Percentiles rank a stretch among this genome's conserved stretches.
Evolutionary conservation across 2,888 invertebrate genomes (phyloP).

Genomic region (Tipula vernalis): DNA sequence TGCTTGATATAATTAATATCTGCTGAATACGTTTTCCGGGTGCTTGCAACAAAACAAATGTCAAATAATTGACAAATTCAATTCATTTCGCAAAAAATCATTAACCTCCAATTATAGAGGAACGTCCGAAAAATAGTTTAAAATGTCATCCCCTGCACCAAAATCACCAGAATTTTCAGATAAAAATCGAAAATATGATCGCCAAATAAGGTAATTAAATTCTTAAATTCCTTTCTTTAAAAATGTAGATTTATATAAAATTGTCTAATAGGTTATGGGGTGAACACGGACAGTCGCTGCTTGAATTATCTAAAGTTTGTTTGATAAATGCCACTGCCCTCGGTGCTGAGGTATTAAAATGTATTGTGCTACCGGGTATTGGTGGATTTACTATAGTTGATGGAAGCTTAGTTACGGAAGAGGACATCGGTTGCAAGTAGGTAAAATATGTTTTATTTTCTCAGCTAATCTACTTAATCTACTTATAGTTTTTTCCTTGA

Average conservation of each 20-base stretch:
- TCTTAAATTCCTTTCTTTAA: not conserved
- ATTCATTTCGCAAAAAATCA: not conserved
- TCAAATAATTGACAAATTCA: not conserved
- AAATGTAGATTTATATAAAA: not conserved
- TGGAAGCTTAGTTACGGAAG: constrained; percentile 66
- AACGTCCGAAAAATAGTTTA: not conserved
- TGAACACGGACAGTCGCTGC: constrained; percentile 85
- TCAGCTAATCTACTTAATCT: not conserved
- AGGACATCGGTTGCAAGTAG: constrained; percentile 89
- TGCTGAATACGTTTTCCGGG: not conserved
- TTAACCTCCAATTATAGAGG: not conserved
- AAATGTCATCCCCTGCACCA: constrained; percentile 36
- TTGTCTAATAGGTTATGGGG: constrained; percentile 73
- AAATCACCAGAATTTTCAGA: constrained; percentile 56
- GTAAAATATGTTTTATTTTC: constrained; percentile 15
- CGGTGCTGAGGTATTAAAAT: constrained; percentile 92
- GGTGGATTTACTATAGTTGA: constrained; percentile 89
- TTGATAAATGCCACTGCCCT: constrained; percentile 85
- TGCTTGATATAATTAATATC: no score
- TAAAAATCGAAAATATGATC: constrained; percentile 61
- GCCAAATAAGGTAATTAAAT: constrained; percentile 52
- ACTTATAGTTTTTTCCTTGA: constrained; percentile 76
- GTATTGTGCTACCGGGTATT: constrained; percentile 87
- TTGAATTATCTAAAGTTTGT: constrained; percentile 85
- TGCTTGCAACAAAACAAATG: not conserved